phyloP scores from a whole-genome alignment of 2,113 vertebrate genomes.

The Pithys albifrons region DNA sequence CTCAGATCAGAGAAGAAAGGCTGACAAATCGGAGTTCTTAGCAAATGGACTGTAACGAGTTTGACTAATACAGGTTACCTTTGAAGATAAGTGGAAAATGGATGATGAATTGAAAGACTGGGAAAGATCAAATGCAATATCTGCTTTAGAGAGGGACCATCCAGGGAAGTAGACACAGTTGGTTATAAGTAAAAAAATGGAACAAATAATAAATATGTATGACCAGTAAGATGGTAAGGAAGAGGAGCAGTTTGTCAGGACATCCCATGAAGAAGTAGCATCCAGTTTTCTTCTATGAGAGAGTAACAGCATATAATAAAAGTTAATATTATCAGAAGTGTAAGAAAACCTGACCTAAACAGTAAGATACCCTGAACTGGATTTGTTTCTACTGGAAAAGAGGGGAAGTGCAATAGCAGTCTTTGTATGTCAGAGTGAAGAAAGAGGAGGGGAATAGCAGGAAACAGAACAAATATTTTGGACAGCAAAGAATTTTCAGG shows the following conservation, averaged over 20 bases:
- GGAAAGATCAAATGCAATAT: not conserved
- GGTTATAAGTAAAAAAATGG: not conserved
- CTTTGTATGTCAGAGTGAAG: not conserved
- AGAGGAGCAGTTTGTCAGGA: not conserved
- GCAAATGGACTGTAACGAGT: not conserved
- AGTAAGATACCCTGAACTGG: not conserved
- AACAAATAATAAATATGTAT: not conserved
- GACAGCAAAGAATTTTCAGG: not conserved
- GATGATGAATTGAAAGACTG: not conserved
- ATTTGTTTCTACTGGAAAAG: not conserved
- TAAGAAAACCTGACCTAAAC: not conserved
- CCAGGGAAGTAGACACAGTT: not conserved
- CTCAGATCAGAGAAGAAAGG: not conserved
- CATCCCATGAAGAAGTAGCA: not conserved
- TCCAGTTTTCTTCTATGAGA: not conserved
- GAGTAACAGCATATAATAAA: not conserved
- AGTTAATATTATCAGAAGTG: not conserved
- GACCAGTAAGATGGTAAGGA: not conserved
- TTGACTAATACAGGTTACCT: not conserved
- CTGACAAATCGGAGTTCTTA: not conserved
- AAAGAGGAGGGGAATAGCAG: not conserved
- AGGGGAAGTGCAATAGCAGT: not conserved
- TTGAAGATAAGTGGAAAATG: not conserved
- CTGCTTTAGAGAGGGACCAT: not conserved
- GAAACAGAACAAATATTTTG: not conserved